These are phyloP conservation scores for Pollimyrus isidori DNA, from an alignment of 2,113 vertebrate genomes.

Conservation along the genomic window DNA sequence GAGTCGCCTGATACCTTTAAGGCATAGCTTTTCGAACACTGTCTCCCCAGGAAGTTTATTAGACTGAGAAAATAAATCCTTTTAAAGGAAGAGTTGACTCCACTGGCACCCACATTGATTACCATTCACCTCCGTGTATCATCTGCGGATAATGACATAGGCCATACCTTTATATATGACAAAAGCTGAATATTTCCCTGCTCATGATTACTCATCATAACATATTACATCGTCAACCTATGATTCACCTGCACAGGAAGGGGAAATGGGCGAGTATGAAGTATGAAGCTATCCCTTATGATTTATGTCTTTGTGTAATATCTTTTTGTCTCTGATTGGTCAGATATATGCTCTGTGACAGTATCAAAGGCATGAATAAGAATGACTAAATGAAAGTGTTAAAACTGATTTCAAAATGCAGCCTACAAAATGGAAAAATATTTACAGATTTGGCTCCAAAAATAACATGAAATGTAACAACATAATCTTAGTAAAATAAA, in stretches of 20 bases:
- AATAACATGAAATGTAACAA: neutral
- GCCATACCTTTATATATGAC: neutral
- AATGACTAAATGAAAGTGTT: neutral
- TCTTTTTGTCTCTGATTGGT: neutral
- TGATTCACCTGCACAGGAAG: neutral
- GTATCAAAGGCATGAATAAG: neutral
- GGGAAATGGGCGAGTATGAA: neutral
- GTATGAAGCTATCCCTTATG: neutral
- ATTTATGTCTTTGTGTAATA: neutral
- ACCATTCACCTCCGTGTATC: neutral
- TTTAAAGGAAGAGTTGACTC: neutral
- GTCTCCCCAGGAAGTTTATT: conserved; percentile 12
- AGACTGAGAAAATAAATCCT: conserved; percentile 4
- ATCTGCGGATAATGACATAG: neutral
- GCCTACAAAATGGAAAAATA: neutral
- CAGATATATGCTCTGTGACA: neutral
- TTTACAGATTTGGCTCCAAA: neutral
- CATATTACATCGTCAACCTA: neutral
- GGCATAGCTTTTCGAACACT: neutral
- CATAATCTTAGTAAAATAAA: neutral
- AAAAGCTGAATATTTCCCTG: neutral
- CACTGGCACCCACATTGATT: neutral
- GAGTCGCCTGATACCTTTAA: neutral
- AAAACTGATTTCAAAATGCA: neutral
- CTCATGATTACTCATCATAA: neutral